Conservation (phyloP, 2,113 vertebrate species). For the Stigmatopora argus region DNA sequence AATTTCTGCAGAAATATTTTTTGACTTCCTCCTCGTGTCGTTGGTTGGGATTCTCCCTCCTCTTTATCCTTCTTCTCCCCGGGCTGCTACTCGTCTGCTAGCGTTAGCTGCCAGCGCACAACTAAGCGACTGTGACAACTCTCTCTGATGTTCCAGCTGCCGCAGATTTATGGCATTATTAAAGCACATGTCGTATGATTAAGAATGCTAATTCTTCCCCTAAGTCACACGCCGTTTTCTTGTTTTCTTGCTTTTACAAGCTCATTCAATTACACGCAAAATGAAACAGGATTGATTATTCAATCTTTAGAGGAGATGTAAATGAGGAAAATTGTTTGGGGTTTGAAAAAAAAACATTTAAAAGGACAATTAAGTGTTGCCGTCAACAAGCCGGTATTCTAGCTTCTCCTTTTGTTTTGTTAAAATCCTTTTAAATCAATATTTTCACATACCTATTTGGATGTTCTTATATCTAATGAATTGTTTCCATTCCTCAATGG, state of each 20-base stretch:
- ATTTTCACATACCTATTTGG: not conserved
- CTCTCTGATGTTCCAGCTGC: conserved; percentile 65
- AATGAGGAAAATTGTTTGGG: conserved; percentile 49
- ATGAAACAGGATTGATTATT: conserved; percentile 69
- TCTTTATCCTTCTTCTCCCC: conserved; percentile 1
- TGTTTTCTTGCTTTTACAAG: conserved; percentile 40
- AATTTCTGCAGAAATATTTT: conserved; percentile 10
- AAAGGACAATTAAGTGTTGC: conserved; percentile 13
- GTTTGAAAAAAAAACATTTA: conserved; percentile 22
- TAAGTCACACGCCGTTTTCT: conserved; percentile 65
- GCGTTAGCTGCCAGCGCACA: conserved; percentile 59
- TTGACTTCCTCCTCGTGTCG: conserved; percentile 33
- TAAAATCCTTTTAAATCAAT: not conserved
- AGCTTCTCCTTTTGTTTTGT: not conserved
- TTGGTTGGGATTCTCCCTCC: conserved; percentile 19
- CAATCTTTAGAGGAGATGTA: conserved; percentile 57
- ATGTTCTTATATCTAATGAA: conserved; percentile 43
- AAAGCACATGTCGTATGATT: conserved; percentile 73
- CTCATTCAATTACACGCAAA: conserved; percentile 75
- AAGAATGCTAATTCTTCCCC: conserved; percentile 71
- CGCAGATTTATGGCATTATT: conserved; percentile 71
- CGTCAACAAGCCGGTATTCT: not conserved
- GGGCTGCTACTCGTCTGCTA: conserved; percentile 52
- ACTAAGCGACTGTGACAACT: conserved; percentile 64
- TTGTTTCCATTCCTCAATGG: conserved; percentile 55